Conservation (phyloP, 2,113 vertebrate species). For the Collichthys lucidus region DNA sequence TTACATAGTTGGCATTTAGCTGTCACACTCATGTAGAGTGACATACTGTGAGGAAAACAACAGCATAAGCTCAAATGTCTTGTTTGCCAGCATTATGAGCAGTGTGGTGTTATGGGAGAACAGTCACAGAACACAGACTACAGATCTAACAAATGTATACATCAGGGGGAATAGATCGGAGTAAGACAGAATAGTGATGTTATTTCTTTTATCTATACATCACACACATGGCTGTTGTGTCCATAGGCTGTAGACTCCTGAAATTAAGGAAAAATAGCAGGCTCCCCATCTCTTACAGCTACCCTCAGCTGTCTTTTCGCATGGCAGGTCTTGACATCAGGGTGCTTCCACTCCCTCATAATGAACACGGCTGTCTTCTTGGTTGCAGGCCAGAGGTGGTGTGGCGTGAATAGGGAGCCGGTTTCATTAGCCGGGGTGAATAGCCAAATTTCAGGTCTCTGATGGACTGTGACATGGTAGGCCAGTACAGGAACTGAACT, state of each 20-base stretch:
- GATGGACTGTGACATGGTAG: conserved; percentile 79
- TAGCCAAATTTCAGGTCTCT: conserved; percentile 80
- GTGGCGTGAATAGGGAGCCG: conserved; percentile 51
- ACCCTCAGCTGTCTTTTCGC: conserved; percentile 69
- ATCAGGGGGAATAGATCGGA: conserved; percentile 34
- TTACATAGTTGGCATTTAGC: conserved; percentile 19
- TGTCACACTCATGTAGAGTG: conserved; percentile 18
- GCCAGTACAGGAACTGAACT: conserved; percentile 56
- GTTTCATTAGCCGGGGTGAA: conserved; percentile 79
- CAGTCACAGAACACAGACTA: conserved; percentile 23
- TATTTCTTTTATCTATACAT: conserved; percentile 65
- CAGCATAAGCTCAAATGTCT: not conserved
- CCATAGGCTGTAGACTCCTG: conserved; percentile 62
- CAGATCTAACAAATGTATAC: conserved; percentile 17
- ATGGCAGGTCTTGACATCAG: conserved; percentile 66
- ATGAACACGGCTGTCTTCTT: conserved; percentile 75
- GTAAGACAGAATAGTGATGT: conserved; percentile 30
- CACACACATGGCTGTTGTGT: conserved; percentile 72
- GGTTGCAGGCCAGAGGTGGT: conserved; percentile 59
- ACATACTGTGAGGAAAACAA: conserved; percentile 12
- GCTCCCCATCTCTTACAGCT: conserved; percentile 50
- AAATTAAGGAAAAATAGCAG: conserved; percentile 76
- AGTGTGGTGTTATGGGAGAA: conserved; percentile 10
- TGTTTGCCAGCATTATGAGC: conserved; percentile 20
- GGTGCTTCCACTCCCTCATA: conserved; percentile 69